phyloP scores from a whole-genome alignment of 2,797 vertebrate genomes.

The Hippoglossus hippoglossus region DNA sequence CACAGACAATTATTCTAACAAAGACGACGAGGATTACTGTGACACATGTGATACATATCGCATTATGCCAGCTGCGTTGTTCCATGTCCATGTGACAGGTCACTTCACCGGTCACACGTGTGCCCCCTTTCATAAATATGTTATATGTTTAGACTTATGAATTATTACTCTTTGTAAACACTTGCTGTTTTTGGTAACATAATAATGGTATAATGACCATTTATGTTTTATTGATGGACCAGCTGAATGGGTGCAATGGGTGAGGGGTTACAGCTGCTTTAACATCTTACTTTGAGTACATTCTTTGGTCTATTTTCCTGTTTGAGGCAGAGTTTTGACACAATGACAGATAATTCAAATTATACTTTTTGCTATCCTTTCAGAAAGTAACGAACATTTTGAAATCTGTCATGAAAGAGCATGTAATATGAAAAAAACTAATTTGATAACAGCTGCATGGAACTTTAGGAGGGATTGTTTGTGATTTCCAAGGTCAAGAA shows the following conservation, averaged over 20 bases:
- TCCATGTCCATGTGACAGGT: constrained; percentile 36
- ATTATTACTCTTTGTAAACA: constrained; percentile 64
- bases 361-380: no score
- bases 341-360: not conserved
- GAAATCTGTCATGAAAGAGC: not conserved
- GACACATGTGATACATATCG: not conserved
- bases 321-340: not conserved
- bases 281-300: not conserved
- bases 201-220: not conserved
- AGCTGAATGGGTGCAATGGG: constrained; percentile 19
- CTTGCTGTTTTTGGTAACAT: constrained; percentile 60
- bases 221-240: constrained; percentile 56
- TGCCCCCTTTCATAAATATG: constrained; percentile 51
- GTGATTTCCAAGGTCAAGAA: not conserved
- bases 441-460: not conserved
- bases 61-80: constrained; percentile 10
- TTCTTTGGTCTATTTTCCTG: not conserved
- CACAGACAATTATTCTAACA: constrained; percentile 35
- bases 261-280: not conserved
- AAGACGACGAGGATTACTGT: constrained; percentile 30
- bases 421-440: not conserved
- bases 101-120: constrained; percentile 33
- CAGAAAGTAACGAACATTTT: no score
- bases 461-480: not conserved
- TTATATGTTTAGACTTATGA: constrained; percentile 60